phyloP scores from a whole-genome alignment of 1,140 invertebrate genomes.

The Idris sp. region DNA sequence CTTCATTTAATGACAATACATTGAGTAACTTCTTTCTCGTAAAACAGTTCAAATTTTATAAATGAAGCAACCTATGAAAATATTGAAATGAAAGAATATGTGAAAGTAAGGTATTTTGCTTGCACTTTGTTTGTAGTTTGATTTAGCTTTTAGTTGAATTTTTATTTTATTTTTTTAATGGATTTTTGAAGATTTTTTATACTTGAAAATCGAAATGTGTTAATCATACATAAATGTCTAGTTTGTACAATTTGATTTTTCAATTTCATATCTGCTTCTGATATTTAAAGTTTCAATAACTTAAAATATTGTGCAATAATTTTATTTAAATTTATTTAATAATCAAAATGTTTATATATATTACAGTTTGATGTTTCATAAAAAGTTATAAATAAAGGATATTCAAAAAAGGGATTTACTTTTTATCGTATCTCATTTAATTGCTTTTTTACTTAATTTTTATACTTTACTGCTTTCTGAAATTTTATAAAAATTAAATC shows the following conservation, averaged over 20 bases:
- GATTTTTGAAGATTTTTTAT: background rate
- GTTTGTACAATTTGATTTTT: background rate
- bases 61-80: constrained; percentile 67
- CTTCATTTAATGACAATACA: constrained; percentile 28
- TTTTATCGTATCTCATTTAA: no score
- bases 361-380: no score
- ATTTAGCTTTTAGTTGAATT: constrained; percentile 40
- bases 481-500: no score
- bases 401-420: no score
- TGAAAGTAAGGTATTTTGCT: constrained; percentile 74
- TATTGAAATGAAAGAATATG: constrained; percentile 65
- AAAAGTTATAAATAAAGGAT: no score
- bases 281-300: background rate
- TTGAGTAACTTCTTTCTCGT: constrained; percentile 42
- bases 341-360: no score
- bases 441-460: no score
- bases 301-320: background rate
- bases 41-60: constrained; percentile 62
- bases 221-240: constrained; percentile 10
- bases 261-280: background rate
- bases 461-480: no score
- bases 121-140: constrained; percentile 66
- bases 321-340: background rate
- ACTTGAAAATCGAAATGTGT: constrained; percentile 15
- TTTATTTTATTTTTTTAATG: constrained; percentile 16